A percentile compares a stretch with the other conserved stretches of the same genome.
phyloP scores from a whole-genome alignment of 2,888 invertebrate genomes.

The Allacma fusca region DNA sequence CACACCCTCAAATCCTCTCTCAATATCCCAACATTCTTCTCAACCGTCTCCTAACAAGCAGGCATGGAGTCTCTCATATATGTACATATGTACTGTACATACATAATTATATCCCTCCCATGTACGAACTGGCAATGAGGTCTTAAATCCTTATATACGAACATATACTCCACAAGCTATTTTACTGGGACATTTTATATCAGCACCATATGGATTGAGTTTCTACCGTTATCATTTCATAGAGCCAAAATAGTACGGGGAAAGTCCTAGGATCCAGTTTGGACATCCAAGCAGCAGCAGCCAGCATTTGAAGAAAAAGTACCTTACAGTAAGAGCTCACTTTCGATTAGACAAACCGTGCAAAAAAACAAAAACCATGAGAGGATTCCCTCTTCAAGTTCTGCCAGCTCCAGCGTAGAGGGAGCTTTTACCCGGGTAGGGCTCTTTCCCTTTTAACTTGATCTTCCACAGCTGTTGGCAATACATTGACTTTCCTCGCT shows the following conservation, averaged over 20 bases:
- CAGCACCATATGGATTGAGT: slow-evolving; percentile 1
- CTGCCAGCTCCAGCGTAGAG: background rate
- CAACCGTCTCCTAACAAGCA: background rate
- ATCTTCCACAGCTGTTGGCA: too few relatives aligned
- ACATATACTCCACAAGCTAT: too few relatives aligned
- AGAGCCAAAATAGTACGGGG: background rate
- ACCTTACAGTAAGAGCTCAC: background rate
- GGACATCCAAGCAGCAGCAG: background rate
- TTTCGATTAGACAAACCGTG: slow-evolving; percentile 4
- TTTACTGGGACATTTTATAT: too few relatives aligned
- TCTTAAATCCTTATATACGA: too few relatives aligned
- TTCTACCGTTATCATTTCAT: slow-evolving; percentile 8
- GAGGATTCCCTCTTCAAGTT: background rate
- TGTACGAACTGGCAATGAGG: too few relatives aligned
- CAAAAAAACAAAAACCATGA: background rate
- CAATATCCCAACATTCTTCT: background rate
- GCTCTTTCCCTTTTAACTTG: background rate
- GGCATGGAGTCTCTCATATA: background rate
- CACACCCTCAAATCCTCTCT: background rate
- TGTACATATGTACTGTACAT: background rate
- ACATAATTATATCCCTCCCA: background rate
- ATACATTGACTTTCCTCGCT: too few relatives aligned
- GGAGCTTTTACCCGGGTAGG: background rate
- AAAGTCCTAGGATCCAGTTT: background rate
- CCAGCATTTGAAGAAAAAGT: background rate